Evolutionary conservation across 2,888 invertebrate genomes (phyloP).

Genomic region (Gandaritis pyraliata): DNA sequence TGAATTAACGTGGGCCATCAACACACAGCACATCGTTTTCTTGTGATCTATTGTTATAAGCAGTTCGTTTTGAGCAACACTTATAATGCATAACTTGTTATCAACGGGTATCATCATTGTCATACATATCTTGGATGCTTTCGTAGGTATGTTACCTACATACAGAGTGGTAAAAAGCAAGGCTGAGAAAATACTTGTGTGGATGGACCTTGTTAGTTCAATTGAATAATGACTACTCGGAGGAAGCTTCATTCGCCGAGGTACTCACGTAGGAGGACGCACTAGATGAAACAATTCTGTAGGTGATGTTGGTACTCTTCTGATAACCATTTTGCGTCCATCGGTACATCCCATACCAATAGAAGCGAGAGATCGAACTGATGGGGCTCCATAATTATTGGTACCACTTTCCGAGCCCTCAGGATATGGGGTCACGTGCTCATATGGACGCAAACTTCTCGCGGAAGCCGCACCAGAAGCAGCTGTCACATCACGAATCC

Average conservation of each 20-base stretch:
- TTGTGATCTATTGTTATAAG: not conserved
- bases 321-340: constrained; percentile 92
- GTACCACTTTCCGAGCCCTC: constrained; percentile 86
- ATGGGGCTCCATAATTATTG: constrained; percentile 87
- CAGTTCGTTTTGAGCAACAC: not conserved
- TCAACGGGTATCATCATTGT: not conserved
- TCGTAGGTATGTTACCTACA: not conserved
- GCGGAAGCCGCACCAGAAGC: constrained; percentile 80
- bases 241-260: constrained; percentile 69
- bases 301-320: constrained; percentile 93
- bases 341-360: constrained; percentile 96
- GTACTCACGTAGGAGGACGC: constrained; percentile 92
- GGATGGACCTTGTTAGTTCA: constrained; percentile 59
- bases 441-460: constrained; percentile 77
- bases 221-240: constrained; percentile 75
- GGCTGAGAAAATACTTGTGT: constrained; percentile 42
- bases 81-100: not conserved
- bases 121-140: too few species aligned
- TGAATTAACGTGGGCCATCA: not conserved
- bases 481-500: constrained; percentile 72
- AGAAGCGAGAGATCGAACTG: constrained; percentile 91
- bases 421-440: constrained; percentile 75
- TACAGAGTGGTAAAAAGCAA: constrained; percentile 10
- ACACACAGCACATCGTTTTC: not conserved
- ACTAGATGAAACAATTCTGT: constrained; percentile 94